Base-by-base conservation (phyloP, 2,113 vertebrate species). In the Naja naja region DNA sequence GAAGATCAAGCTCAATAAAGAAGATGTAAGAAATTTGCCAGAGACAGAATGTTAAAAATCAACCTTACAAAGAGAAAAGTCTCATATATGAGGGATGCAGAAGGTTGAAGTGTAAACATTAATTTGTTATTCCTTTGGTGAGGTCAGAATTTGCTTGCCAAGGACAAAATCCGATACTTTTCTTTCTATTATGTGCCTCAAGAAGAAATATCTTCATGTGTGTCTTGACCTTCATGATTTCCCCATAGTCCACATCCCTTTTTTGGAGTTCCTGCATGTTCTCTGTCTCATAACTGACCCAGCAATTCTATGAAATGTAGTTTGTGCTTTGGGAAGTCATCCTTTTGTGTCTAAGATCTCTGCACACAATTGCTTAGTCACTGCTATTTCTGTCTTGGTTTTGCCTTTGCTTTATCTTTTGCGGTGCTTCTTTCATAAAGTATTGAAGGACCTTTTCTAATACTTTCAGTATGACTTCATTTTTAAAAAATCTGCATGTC, bases 361-460 rank as follows among this genome's bases (percentile, higher is more conserved):
- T 93, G 96, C 93, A 95, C 85, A 95, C 93, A 93, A 95, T 94
- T 96, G 94, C 60, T 95, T 23, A 87, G 1, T 92, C 58, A 27
- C 94, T 96, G 95, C 94, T 94, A 52, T 95, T 94, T 93, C 91
- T 89, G 86, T 85, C 34, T 94, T 88, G 16, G 22, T 34, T 95
- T 94, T 89, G 94, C 93, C 91, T 94, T 23, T 49, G 34, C n/a
- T 64, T 95, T 94, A 90, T 95, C 91, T 97, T 91, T 94, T 7
- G 90, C 91, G 90, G 92, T 92, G 89, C 95, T 90, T 91, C 93
- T 93, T 96, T 96, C 96, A 95, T 94, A 88, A 95, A 85, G 93
- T 91, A 85, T 64, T 89, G 94, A 93, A 89, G 90, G 95, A 4
- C n/a, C 94, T 96, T 93, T 92, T 25, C 3, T 52, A 45, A 93